phyloP scores from a whole-genome alignment of 2,797 vertebrate genomes.

The Rhinella marina region DNA sequence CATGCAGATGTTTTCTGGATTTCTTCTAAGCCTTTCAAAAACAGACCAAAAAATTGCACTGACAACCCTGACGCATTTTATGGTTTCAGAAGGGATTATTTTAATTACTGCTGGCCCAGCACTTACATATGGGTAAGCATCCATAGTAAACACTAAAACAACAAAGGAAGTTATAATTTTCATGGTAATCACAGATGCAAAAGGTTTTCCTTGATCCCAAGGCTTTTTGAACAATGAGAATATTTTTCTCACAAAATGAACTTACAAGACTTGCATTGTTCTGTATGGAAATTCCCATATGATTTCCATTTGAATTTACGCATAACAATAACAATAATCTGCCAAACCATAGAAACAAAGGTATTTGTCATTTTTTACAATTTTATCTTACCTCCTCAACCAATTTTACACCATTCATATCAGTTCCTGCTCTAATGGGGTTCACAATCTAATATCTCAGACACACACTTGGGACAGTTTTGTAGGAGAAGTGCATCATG shows the following conservation, averaged over 20 bases:
- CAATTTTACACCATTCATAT: not conserved
- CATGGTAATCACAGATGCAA: slow-evolving; percentile 4
- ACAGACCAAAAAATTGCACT: slow-evolving; percentile 23
- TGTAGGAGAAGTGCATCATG: too few species aligned
- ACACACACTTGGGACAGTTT: too few species aligned
- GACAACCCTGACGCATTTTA: slow-evolving; percentile 4
- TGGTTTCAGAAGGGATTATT: slow-evolving; percentile 5
- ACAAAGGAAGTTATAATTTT: not conserved
- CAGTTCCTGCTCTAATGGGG: not conserved
- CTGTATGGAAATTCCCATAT: not conserved
- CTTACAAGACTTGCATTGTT: not conserved
- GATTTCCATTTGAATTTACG: not conserved
- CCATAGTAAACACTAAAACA: not conserved
- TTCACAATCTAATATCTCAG: not conserved
- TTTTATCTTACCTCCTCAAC: too few species aligned
- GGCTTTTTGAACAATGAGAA: slow-evolving; percentile 13
- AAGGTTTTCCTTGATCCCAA: not conserved
- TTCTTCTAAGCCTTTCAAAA: not conserved
- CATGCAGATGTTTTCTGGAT: not conserved
- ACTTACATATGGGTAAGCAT: not conserved
- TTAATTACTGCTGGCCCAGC: not conserved
- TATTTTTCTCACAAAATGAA: not conserved
- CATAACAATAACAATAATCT: not conserved
- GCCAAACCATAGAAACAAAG: not conserved
- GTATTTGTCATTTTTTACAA: not conserved